Evolutionary conservation across 1,140 invertebrate genomes (phyloP).

Genomic region (Drosophila murphyi): DNA sequence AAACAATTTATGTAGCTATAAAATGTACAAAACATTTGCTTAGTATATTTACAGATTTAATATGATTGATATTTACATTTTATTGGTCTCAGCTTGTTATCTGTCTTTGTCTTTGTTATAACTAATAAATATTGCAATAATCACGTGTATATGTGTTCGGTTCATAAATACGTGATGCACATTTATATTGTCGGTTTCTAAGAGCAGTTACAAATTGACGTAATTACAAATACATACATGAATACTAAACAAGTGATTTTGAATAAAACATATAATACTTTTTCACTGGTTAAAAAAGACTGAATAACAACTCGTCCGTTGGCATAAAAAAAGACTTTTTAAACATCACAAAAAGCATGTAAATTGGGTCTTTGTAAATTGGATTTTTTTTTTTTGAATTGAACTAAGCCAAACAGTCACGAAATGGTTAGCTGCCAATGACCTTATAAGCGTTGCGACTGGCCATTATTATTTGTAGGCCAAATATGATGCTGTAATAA

Average conservation of each 20-base stretch:
- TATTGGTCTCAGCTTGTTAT: constrained; percentile 14
- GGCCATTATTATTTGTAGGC: constrained; percentile 56
- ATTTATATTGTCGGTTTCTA: constrained; percentile 2
- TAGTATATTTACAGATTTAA: background rate
- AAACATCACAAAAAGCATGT: constrained; percentile 32
- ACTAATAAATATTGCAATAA: constrained; percentile 1
- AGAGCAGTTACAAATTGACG: constrained; percentile 10
- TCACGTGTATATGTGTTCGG: background rate
- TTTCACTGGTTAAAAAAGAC: constrained; percentile 5
- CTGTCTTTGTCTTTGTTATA: background rate
- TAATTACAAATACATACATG: background rate
- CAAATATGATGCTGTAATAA: constrained; percentile 55
- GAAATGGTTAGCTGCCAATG: constrained; percentile 51
- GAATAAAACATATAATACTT: constrained; percentile 35
- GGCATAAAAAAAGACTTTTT: constrained; percentile 12
- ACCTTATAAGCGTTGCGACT: constrained; percentile 39
- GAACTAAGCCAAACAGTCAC: constrained; percentile 6
- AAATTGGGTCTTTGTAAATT: background rate
- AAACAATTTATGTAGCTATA: background rate
- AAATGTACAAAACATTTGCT: background rate
- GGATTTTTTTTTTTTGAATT: constrained; percentile 30
- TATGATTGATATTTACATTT: constrained; percentile 24
- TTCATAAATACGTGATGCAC: background rate
- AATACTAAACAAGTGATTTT: background rate
- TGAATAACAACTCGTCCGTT: constrained; percentile 9